A percentile compares a stretch with the other conserved stretches of the same genome.
Conservation (phyloP, 1,140 invertebrate genomes). For the Solenopsis invicta region DNA sequence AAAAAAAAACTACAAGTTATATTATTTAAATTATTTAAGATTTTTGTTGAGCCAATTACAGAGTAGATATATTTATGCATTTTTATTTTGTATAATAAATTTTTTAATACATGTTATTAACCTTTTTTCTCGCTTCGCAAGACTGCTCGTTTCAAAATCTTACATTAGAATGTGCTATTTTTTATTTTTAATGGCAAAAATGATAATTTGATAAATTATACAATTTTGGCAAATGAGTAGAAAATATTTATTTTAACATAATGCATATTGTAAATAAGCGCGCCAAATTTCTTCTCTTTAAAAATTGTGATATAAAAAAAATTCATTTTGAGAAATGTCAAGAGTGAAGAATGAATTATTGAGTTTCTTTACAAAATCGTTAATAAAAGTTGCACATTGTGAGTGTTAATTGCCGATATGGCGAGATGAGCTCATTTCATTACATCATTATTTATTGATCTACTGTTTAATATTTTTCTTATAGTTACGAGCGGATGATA, state of each 20-base stretch:
- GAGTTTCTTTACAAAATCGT: slow-evolving; percentile 18
- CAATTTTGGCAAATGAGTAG: neutral
- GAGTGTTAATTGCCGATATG: neutral
- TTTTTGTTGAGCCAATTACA: neutral
- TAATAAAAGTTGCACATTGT: neutral
- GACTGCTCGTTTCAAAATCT: neutral
- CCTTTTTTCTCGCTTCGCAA: neutral
- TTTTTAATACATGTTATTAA: neutral
- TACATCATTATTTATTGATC: neutral
- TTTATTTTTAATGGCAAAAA: neutral
- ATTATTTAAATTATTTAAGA: neutral
- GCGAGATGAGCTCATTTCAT: neutral
- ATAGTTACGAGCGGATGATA: neutral
- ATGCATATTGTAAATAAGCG: neutral
- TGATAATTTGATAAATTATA: neutral
- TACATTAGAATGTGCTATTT: neutral
- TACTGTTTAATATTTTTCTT: neutral
- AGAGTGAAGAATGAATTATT: slow-evolving; percentile 26
- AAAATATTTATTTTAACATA: neutral
- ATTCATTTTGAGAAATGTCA: neutral
- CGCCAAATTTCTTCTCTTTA: neutral
- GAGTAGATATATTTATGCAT: neutral
- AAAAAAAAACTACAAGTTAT: too few relatives aligned
- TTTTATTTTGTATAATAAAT: neutral
- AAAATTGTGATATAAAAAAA: neutral